phyloP scores from a whole-genome alignment of 2,888 invertebrate genomes.

The Andrena chrysosceles region DNA sequence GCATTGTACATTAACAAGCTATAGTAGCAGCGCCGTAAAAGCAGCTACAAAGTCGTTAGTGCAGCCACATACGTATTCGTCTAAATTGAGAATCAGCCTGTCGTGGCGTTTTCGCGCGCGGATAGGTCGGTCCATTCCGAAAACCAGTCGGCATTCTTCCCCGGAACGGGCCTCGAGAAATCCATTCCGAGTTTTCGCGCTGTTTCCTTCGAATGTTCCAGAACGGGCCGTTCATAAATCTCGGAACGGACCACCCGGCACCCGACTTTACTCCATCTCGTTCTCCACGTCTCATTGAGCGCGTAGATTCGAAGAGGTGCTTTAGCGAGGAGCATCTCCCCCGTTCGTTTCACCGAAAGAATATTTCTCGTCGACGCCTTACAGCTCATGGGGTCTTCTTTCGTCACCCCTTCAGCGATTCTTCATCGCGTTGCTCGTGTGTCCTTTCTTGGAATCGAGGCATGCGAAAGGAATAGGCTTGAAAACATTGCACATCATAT shows the following conservation, averaged over 20 bases:
- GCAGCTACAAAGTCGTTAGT: constrained; percentile 4
- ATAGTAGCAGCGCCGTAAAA: neutral
- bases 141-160: constrained; percentile 66
- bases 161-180: constrained; percentile 49
- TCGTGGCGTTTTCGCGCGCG: constrained; percentile 14
- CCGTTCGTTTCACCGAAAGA: constrained; percentile 57
- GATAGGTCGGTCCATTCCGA: constrained; percentile 37
- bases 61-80: constrained; percentile 20
- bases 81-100: constrained; percentile 43
- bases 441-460: neutral
- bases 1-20: neutral
- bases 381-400: constrained; percentile 30
- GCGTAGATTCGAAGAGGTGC: constrained; percentile 68
- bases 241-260: constrained; percentile 78
- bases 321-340: constrained; percentile 50
- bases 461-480: neutral
- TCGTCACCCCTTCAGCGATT: constrained; percentile 32
- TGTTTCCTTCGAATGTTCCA: constrained; percentile 72
- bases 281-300: constrained; percentile 73
- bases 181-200: constrained; percentile 66
- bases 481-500: neutral
- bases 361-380: constrained; percentile 43
- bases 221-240: constrained; percentile 75
- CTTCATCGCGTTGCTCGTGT: neutral
- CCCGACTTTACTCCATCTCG: constrained; percentile 62